phyloP scores from a whole-genome alignment of 2,113 vertebrate genomes.

The Carollia perspicillata region DNA sequence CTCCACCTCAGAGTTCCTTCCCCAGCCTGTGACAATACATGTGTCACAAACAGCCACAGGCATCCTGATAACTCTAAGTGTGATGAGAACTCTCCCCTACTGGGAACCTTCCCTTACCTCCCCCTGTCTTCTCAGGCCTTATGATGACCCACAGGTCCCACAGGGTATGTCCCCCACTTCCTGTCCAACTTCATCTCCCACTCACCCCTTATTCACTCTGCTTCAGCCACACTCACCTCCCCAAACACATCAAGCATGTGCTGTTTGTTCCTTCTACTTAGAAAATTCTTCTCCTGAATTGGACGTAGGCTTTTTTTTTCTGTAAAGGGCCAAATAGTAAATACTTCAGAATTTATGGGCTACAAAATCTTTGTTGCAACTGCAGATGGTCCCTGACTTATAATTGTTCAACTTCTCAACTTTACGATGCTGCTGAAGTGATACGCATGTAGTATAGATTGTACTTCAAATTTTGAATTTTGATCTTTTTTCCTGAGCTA shows the following conservation, averaged over 20 bases:
- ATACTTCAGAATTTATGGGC: neutral
- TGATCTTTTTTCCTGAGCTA: neutral
- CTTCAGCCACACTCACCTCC: neutral
- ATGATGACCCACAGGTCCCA: fast-evolving
- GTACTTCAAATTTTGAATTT: neutral
- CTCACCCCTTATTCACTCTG: neutral
- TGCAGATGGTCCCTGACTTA: neutral
- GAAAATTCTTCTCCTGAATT: neutral
- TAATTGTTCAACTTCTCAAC: neutral
- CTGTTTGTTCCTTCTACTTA: neutral
- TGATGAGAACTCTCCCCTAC: neutral
- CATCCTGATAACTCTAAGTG: neutral
- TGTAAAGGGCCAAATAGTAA: neutral
- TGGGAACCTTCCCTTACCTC: neutral
- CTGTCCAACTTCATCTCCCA: neutral
- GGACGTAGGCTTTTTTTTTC: neutral
- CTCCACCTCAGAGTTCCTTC: neutral
- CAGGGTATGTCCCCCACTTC: no score
- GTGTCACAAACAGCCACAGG: neutral
- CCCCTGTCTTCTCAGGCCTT: neutral
- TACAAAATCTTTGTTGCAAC: neutral
- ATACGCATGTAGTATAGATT: neutral
- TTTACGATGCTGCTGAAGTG: neutral
- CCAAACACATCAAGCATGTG: neutral
- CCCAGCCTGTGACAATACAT: neutral